Base-by-base conservation (phyloP, 1,140 invertebrate species). In the Portunus trituberculatus region DNA sequence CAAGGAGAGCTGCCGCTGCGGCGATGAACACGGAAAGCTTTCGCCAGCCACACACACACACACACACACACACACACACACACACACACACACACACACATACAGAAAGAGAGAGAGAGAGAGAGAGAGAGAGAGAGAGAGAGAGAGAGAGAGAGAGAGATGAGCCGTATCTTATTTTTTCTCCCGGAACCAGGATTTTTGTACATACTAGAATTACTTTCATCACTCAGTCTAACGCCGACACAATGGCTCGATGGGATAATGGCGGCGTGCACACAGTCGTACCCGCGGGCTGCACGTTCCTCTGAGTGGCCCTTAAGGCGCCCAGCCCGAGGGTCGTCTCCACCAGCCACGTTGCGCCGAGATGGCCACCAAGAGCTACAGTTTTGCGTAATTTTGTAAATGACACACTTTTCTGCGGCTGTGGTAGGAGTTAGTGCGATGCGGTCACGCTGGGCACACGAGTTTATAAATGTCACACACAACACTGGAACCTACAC, bases 341-440 rank as follows among this genome's bases (percentile, higher is more conserved):
- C 25, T 76, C 67, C 25, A 20, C 67, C 67, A 76, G 67, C 20
- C 67, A 76, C 67, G 67, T n/a, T 1, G 25, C 67, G 25, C 67
- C 67, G 67, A n/a, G 67, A 76, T 76, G 67, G 20, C 20, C 67
- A 20, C 67, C 67, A 76, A 76, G 67, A 76, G 67, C 25, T 76
- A 76, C 67, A 76, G 67, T 76, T 76, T 76, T 76, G 67, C 45
- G 45, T 88, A 88, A 45, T 88, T 46, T 45, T 88, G 86, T 88
- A 88, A 45, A 88, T 88, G 45, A 88, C 31, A 39, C 86, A 59
- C 29, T 46, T 88, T 39, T 88, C 32, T 88, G 45, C 2, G 45
- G 31, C 45, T 88, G 29, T 88, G 86, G n/a, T 88, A 32, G 86
- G 29, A 88, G 31, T 4, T 32, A 32, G 32, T 20, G n/a, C 32